A percentile compares a stretch with the other conserved stretches of the same genome.
phyloP scores from a whole-genome alignment of 2,888 invertebrate species.

The Polyploca ridens region DNA sequence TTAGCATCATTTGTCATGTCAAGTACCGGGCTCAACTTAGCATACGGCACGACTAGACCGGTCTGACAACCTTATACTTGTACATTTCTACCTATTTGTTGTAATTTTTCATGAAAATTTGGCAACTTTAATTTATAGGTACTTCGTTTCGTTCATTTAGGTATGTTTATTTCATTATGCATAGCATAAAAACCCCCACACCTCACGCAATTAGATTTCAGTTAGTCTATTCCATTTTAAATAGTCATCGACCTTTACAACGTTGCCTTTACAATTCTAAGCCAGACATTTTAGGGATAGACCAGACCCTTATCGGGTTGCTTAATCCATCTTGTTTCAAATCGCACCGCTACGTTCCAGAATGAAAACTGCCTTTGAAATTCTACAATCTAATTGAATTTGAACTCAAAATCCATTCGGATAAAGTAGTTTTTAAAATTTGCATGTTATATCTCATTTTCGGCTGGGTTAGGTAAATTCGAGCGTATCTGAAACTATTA shows the following conservation, averaged over 20 bases:
- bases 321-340: constrained; percentile 33
- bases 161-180: not conserved
- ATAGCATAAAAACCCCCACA: not conserved
- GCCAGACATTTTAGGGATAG: constrained; percentile 15
- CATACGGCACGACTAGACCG: too few species aligned
- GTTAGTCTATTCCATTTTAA: constrained; percentile 1
- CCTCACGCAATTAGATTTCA: constrained; percentile 2
- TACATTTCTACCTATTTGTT: too few species aligned
- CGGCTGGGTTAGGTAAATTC: not conserved
- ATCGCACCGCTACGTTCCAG: constrained; percentile 8
- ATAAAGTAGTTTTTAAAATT: constrained; percentile 3
- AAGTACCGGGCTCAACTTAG: too few species aligned
- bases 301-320: constrained; percentile 24
- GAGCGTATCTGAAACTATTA: not conserved
- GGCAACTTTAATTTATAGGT: too few species aligned
- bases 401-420: constrained; percentile 6
- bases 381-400: constrained; percentile 11
- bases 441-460: constrained; percentile 3
- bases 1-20: too few species aligned
- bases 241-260: constrained; percentile 11
- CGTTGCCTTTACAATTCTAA: not conserved
- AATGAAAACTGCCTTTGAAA: constrained; percentile 2
- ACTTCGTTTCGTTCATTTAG: not conserved
- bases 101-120: too few species aligned
- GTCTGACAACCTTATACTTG: too few species aligned